phyloP scores from a whole-genome alignment of 1,140 invertebrate genomes.

The Episyrphus balteatus region DNA sequence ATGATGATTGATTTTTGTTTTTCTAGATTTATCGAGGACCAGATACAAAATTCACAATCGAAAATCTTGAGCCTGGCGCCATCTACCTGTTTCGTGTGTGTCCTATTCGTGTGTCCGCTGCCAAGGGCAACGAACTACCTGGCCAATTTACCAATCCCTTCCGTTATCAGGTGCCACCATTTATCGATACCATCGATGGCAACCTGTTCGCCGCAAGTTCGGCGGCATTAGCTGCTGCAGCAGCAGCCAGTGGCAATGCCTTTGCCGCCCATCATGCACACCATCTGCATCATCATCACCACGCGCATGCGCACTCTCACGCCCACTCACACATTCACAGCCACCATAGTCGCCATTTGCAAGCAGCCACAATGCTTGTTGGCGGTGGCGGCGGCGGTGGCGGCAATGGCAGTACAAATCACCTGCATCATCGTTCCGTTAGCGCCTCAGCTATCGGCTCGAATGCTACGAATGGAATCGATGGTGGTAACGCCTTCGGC shows the following conservation, averaged over 20 bases:
- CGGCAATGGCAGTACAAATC: neutral
- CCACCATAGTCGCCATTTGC: conserved; percentile 22
- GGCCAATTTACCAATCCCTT: conserved; percentile 54
- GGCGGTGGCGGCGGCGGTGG: too few relatives aligned
- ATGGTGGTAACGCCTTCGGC: conserved; percentile 14
- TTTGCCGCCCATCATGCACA: conserved; percentile 6
- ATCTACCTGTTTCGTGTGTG: conserved; percentile 65
- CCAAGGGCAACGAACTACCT: conserved; percentile 43
- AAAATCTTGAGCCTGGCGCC: conserved; percentile 53
- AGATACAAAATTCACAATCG: conserved; percentile 51
- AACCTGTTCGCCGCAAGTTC: conserved; percentile 9
- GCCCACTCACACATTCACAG: conserved; percentile 9
- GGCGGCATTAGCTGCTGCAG: conserved; percentile 15
- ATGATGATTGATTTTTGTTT: conserved; percentile 9
- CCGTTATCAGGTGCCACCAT: conserved; percentile 30
- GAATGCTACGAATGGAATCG: neutral
- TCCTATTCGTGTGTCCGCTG: conserved; percentile 49
- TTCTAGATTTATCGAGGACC: conserved; percentile 57
- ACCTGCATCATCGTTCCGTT: conserved; percentile 21
- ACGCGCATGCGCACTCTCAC: too few relatives aligned
- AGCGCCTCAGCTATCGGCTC: conserved; percentile 24
- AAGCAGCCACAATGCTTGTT: conserved; percentile 7
- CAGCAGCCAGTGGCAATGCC: conserved; percentile 1
- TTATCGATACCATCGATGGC: conserved; percentile 15
- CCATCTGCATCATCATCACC: conserved; percentile 1